A percentile compares a stretch with the other conserved stretches of the same genome.
Conservation (phyloP, 2,888 invertebrate species). For the Agriotes lineatus region DNA sequence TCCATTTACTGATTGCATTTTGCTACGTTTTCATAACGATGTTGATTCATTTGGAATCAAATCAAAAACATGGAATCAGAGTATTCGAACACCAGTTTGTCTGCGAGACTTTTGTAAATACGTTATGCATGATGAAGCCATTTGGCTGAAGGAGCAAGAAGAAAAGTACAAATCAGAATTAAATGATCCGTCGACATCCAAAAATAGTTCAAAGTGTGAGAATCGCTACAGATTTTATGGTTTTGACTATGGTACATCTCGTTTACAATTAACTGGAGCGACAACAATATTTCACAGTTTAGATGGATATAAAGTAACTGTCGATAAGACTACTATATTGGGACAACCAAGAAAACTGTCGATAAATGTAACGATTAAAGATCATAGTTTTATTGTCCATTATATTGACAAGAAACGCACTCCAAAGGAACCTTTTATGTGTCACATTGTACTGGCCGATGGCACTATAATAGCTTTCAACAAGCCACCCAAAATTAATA, state of each 20-base stretch:
- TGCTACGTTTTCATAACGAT: conserved; percentile 26
- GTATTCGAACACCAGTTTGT: conserved; percentile 2
- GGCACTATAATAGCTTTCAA: conserved; percentile 31
- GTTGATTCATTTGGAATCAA: conserved; percentile 22
- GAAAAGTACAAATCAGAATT: not conserved
- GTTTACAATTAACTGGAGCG: conserved; percentile 22
- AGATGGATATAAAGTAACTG: conserved; percentile 21
- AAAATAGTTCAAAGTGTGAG: not conserved
- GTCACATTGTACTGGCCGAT: conserved; percentile 28
- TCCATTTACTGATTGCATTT: not conserved
- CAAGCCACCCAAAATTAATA: conserved; percentile 7
- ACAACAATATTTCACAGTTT: conserved; percentile 25
- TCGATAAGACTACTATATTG: conserved; percentile 13
- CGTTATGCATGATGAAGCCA: conserved; percentile 5
- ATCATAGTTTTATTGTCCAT: conserved; percentile 5
- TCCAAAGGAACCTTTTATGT: conserved; percentile 22
- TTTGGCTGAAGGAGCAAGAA: conserved; percentile 22
- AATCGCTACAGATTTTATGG: conserved; percentile 9
- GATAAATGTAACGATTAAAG: not conserved
- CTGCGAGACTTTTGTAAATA: conserved; percentile 30
- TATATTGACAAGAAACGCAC: not conserved
- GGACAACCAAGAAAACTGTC: conserved; percentile 11
- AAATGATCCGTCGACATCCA: not conserved
- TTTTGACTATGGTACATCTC: conserved; percentile 2
- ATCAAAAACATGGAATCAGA: conserved; percentile 2